Evolutionary conservation across 2,113 vertebrate species (phyloP).

Genomic region (Laticauda colubrina): DNA sequence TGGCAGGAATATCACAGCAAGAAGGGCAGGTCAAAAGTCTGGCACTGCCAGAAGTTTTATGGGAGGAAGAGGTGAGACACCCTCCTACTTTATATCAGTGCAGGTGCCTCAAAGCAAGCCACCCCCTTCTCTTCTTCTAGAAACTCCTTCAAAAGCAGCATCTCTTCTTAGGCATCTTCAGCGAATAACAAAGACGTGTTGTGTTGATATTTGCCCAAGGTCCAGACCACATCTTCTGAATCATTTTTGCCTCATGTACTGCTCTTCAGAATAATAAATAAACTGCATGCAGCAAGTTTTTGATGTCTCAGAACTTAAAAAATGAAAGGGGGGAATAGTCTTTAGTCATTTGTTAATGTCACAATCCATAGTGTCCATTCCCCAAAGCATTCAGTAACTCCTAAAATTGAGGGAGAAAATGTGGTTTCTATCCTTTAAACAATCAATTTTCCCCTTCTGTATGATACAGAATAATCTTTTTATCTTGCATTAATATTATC

Average conservation of each 20-base stretch:
- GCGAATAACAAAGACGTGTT: not conserved
- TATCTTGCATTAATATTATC: not conserved
- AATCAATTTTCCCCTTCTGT: not conserved
- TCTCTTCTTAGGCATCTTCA: not conserved
- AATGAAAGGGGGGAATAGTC: not conserved
- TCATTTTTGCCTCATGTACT: not conserved
- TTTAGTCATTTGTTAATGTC: not conserved
- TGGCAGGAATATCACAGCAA: not conserved
- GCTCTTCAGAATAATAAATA: not conserved
- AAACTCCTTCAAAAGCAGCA: not conserved
- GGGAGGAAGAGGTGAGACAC: not conserved
- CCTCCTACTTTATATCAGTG: not conserved
- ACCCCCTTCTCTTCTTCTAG: too few species aligned
- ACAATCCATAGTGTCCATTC: not conserved
- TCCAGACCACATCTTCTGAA: not conserved
- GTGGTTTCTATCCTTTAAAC: not conserved
- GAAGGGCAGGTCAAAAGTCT: not conserved
- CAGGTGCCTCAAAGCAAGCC: not conserved
- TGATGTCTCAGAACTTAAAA: not conserved
- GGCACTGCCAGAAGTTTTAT: not conserved
- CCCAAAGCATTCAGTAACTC: not conserved
- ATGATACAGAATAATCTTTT: not conserved
- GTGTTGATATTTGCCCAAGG: not conserved
- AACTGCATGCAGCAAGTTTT: not conserved
- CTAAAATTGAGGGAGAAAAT: not conserved